Evolutionary conservation across 2,797 vertebrate species (phyloP).

Genomic region (Euphonia xanthogaster): DNA sequence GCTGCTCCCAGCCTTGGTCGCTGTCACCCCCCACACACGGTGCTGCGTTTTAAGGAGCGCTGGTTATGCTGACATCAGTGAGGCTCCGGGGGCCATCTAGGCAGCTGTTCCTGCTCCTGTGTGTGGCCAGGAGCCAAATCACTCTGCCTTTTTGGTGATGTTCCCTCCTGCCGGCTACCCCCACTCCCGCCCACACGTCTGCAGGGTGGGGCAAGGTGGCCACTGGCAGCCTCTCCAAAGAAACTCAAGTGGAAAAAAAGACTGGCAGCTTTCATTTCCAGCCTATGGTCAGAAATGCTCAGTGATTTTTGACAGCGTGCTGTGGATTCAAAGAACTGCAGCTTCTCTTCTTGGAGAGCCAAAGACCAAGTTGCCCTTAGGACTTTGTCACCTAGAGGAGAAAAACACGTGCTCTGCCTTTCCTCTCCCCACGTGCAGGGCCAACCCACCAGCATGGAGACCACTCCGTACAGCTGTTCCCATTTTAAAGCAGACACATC

Average conservation of each 20-base stretch:
- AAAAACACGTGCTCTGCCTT: not conserved
- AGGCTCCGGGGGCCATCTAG: conserved; percentile 49
- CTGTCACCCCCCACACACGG: not conserved
- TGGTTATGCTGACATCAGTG: conserved; percentile 58
- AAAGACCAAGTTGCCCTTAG: not conserved
- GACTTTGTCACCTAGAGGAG: conserved; percentile 20
- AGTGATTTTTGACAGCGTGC: not conserved
- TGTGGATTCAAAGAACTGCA: not conserved
- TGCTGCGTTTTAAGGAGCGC: not conserved
- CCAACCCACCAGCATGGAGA: not conserved
- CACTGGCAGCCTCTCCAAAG: not conserved
- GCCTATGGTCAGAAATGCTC: not conserved
- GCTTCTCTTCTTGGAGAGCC: not conserved
- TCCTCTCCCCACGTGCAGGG: not conserved
- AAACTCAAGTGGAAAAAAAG: not conserved
- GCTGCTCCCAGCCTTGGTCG: not conserved
- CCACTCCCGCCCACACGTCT: conserved; percentile 32
- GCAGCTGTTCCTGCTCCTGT: conserved; percentile 68
- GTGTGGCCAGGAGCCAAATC: conserved; percentile 35
- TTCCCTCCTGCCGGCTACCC: conserved; percentile 47
- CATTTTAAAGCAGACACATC: not conserved
- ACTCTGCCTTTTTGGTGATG: conserved; percentile 48
- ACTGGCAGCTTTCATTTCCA: not conserved
- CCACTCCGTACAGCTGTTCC: not conserved
- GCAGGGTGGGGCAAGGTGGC: conserved; percentile 43